Evolutionary conservation across 2,797 vertebrate genomes (phyloP), one percentile per base, ranked within the genome.

Genomic region (Hypotaenidia philippensis): DNA sequence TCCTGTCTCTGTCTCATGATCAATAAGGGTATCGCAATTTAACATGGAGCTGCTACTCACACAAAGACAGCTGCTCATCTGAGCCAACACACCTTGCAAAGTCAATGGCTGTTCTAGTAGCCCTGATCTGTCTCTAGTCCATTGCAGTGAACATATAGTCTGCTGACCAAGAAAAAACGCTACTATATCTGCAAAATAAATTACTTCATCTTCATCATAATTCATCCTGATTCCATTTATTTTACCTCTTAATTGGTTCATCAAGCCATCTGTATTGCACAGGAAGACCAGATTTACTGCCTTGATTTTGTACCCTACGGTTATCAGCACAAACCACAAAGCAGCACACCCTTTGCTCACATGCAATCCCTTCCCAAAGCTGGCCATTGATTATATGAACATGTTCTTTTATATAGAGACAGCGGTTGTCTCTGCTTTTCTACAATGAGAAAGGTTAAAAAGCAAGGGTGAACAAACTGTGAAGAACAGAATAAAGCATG

Each of bases 401-500:
- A 19, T 2, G 22, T 88, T 52, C 65, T 76, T 10, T 47, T 71
- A 25, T 10, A 57, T 7, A 92, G 19, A 38, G 64, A 36, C 57
- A 68, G 12, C 5, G 16, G 19, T 11, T 40, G 22, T 11, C 91
- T 60, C 18, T 11, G 5, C 34, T 81, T 75, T 44, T 59, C 76
- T 81, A 45, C 13, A 86, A 38, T 13, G n/a, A 90, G 31, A 59
- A 56, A 71, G 78, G 56, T 81, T 76, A 66, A 95, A 96, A 91
- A 85, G 41, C 47, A 83, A 57, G 45, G 71, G 31, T 45, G 77
- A 61, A 91, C 3, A 75, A 40, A 13, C 26, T 57, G 31, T 44
- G 74, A 84, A 56, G 71, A 89, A 64, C 47, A 72, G 59, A 55
- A 83, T 6, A 38, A 80, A 85, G 49, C 3, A 3, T 14, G 18